These are phyloP conservation scores for Eueremaeus valkanovi DNA, from an alignment of 2,888 invertebrate genomes.

Conservation along the genomic window DNA sequence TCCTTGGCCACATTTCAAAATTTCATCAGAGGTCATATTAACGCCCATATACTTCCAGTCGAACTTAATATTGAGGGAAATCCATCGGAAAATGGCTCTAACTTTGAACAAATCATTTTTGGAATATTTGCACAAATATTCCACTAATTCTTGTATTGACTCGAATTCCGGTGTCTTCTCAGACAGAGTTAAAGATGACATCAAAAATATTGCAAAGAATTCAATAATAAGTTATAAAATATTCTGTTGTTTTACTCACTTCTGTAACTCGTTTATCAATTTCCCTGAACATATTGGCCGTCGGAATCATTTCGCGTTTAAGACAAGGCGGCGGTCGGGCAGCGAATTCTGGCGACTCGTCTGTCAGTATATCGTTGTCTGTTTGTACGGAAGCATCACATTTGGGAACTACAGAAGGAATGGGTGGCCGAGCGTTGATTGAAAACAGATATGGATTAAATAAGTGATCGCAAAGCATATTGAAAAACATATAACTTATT, in stretches of 20 bases:
- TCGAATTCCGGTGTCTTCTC: slow-evolving; percentile 7
- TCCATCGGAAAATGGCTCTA: slow-evolving; percentile 50
- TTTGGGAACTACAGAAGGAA: slow-evolving; percentile 25
- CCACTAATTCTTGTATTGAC: slow-evolving; percentile 42
- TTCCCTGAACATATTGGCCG: slow-evolving; percentile 45
- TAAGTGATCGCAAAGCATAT: background rate
- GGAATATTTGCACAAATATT: slow-evolving; percentile 45
- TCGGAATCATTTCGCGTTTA: slow-evolving; percentile 49
- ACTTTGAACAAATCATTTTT: slow-evolving; percentile 49
- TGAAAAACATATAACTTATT: background rate
- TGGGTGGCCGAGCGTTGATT: background rate
- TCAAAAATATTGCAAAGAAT: background rate
- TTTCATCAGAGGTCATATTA: slow-evolving; percentile 47
- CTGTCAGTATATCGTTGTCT: slow-evolving; percentile 49
- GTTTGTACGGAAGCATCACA: slow-evolving; percentile 49
- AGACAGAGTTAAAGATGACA: no score
- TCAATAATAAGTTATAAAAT: background rate
- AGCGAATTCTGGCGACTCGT: slow-evolving; percentile 49
- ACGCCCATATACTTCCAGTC: slow-evolving; percentile 49
- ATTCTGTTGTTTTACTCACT: no score
- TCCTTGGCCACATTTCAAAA: slow-evolving; percentile 48
- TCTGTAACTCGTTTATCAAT: slow-evolving; percentile 46
- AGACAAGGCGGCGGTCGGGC: slow-evolving; percentile 49
- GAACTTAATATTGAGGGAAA: slow-evolving; percentile 49
- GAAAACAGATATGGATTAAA: background rate